Percentiles rank a stretch among this genome's conserved stretches.
Conservation (phyloP, 1,140 invertebrate species). For the Drosophila nebulosa region DNA sequence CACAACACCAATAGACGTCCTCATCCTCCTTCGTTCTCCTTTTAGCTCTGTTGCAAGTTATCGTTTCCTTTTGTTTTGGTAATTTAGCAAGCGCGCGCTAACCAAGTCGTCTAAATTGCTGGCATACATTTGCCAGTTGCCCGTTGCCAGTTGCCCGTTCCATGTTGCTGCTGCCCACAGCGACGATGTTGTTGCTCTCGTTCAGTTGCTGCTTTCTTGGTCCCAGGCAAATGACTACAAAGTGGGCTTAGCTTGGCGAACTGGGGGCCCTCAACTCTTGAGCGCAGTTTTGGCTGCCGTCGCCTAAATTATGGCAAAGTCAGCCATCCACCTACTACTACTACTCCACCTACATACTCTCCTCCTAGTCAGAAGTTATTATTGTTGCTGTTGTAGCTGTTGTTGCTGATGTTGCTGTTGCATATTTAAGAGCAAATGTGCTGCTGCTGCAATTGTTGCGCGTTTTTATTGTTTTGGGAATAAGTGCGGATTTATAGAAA, state of each 20-base stretch:
- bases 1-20: constrained; percentile 15
- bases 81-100: constrained; percentile 72
- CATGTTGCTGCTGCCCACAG: constrained; percentile 7
- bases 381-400: constrained; percentile 9
- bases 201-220: constrained; percentile 30
- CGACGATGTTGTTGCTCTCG: constrained; percentile 10
- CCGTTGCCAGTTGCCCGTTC: constrained; percentile 37
- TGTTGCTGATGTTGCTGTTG: constrained; percentile 31
- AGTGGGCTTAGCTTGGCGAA: constrained; percentile 60
- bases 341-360: too few relatives aligned
- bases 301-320: constrained; percentile 72
- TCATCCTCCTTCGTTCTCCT: background rate
- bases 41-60: constrained; percentile 60
- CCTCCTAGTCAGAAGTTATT: constrained; percentile 13
- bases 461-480: constrained; percentile 77
- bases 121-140: constrained; percentile 58
- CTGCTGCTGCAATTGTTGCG: constrained; percentile 63
- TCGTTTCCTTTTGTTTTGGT: constrained; percentile 76
- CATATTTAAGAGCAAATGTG: constrained; percentile 69
- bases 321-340: background rate
- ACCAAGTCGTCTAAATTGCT: constrained; percentile 73
- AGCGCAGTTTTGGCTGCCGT: constrained; percentile 39
- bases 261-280: constrained; percentile 39
- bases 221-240: constrained; percentile 75
- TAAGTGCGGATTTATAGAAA: constrained; percentile 76